Evolutionary conservation across 2,888 invertebrate genomes (phyloP).

Genomic region (Catocala fraxini): DNA sequence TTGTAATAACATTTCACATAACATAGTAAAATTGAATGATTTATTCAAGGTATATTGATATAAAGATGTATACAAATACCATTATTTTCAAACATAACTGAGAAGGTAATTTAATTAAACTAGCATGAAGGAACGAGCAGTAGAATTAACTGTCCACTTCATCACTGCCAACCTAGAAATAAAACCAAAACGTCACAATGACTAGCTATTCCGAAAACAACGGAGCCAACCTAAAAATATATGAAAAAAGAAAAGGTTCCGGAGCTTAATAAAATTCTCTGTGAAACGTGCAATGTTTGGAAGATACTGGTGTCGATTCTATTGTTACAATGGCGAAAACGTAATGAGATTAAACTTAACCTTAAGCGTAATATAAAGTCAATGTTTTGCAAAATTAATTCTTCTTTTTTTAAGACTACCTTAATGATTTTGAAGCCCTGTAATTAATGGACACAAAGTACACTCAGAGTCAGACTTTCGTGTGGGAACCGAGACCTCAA

Average conservation of each 20-base stretch:
- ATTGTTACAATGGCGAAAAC: too few species aligned
- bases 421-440: too few species aligned
- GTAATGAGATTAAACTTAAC: slow-evolving; percentile 17
- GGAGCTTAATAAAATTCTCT: slow-evolving; percentile 13
- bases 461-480: too few species aligned
- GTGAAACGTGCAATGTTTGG: slow-evolving; percentile 11
- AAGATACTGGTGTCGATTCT: slow-evolving; percentile 17
- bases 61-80: neutral
- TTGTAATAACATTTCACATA: too few species aligned
- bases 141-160: slow-evolving; percentile 25
- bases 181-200: slow-evolving; percentile 36
- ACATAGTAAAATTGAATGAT: too few species aligned
- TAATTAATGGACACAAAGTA: too few species aligned
- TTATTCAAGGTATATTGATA: too few species aligned
- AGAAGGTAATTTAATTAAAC: slow-evolving; percentile 1
- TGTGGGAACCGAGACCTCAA: too few species aligned
- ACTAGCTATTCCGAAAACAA: slow-evolving; percentile 32
- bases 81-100: neutral
- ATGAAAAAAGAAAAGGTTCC: slow-evolving; percentile 18
- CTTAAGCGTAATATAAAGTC: neutral
- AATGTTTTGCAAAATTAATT: too few species aligned
- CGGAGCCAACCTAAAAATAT: slow-evolving; percentile 36
- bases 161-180: slow-evolving; percentile 33
- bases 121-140: slow-evolving; percentile 12
- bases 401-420: too few species aligned